Percentiles rank a stretch among this genome's conserved stretches.
Evolutionary conservation across 2,888 invertebrate genomes (phyloP).

Genomic region (Oscheius sp.): DNA sequence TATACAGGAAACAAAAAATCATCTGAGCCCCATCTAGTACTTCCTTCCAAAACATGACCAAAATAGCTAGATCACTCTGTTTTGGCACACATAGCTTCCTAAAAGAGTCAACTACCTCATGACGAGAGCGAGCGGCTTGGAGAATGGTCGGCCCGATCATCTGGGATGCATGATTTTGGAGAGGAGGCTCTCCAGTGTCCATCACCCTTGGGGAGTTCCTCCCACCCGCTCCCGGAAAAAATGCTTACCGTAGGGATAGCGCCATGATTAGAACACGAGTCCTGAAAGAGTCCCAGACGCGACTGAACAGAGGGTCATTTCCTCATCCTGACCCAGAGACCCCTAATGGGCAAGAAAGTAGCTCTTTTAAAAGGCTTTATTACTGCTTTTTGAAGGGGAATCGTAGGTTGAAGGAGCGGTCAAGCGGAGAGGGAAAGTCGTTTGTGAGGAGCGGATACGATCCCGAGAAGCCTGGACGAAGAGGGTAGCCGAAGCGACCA

Average conservation of each 20-base stretch:
- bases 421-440: constrained; percentile 6
- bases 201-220: not conserved
- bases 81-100: not conserved
- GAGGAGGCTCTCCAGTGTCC: not conserved
- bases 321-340: not conserved
- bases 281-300: not conserved
- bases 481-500: not conserved
- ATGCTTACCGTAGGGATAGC: not conserved
- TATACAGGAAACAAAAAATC: no score
- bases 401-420: constrained; percentile 1
- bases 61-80: not conserved
- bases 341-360: not conserved
- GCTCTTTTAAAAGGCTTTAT: not conserved
- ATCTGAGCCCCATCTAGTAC: not conserved
- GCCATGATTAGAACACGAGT: not conserved
- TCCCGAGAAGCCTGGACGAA: not conserved
- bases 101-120: constrained; percentile 28
- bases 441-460: constrained; percentile 2
- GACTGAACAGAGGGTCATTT: not conserved
- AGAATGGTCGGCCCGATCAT: not conserved
- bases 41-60: not conserved
- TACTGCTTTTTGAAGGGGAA: constrained; percentile 31
- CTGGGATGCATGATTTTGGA: constrained; percentile 17
- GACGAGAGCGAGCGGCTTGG: not conserved
- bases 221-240: not conserved